These are phyloP conservation scores for Peromyscus leucopus DNA, from an alignment of 2,113 vertebrate genomes.

Conservation along the genomic window DNA sequence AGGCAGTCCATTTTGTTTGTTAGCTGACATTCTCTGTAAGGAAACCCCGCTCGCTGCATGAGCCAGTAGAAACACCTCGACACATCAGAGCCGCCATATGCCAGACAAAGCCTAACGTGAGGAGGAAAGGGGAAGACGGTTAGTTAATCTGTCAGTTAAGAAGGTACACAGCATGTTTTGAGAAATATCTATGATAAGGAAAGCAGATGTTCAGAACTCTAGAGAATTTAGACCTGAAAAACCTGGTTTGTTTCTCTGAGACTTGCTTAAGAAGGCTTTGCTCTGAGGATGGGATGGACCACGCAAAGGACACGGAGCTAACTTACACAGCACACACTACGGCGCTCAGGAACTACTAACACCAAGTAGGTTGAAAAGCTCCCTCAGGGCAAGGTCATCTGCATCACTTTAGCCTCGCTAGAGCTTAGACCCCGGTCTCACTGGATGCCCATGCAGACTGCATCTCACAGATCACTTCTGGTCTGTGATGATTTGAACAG, in stretches of 20 bases:
- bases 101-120: constrained; percentile 92
- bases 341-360: background rate
- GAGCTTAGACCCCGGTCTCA: background rate
- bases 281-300: background rate
- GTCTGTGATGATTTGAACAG: background rate
- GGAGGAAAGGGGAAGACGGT: background rate
- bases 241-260: background rate
- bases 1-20: constrained; percentile 94
- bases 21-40: constrained; percentile 97
- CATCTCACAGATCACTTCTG: background rate
- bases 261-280: constrained; percentile 24
- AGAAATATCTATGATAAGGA: constrained; percentile 15
- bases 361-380: background rate
- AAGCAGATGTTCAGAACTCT: constrained; percentile 24
- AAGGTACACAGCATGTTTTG: background rate
- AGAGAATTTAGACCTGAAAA: constrained; percentile 1
- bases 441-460: background rate
- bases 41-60: constrained; percentile 97
- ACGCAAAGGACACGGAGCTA: background rate
- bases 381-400: background rate
- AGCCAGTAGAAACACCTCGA: constrained; percentile 98
- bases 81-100: constrained; percentile 97
- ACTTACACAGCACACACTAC: background rate
- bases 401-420: background rate
- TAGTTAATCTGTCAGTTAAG: background rate